Conservation (phyloP, 1,140 invertebrate genomes). For the Asobara japonica region DNA sequence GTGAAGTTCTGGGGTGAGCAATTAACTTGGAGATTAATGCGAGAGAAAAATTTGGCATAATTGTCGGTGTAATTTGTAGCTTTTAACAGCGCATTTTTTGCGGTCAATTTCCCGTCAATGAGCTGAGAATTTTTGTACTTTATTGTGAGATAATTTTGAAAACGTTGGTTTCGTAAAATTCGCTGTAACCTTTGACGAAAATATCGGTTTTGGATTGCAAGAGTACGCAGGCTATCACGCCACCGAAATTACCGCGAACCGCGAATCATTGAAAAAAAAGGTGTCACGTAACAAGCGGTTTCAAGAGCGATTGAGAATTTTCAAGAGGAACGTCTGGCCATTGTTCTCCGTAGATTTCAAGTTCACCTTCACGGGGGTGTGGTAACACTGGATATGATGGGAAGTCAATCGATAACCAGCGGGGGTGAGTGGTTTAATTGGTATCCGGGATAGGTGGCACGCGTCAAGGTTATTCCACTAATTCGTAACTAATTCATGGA, state of each 20-base stretch:
- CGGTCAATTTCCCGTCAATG: no score
- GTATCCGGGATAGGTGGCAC: constrained; percentile 28
- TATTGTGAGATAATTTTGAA: no score
- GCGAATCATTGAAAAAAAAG: no score
- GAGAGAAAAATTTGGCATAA: background rate
- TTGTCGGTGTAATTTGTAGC: background rate
- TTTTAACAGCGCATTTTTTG: no score
- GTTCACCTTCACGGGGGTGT: constrained; percentile 15
- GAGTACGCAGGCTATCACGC: no score
- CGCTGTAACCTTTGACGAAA: no score
- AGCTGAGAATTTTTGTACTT: no score
- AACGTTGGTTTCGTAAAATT: no score
- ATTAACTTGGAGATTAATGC: background rate
- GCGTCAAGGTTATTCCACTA: constrained; percentile 28
- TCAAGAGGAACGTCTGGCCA: background rate
- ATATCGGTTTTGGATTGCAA: no score
- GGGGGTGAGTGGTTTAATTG: constrained; percentile 26
- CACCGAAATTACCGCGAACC: no score
- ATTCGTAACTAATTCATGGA: constrained; percentile 20
- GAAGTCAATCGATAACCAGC: constrained; percentile 7
- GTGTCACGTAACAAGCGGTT: no score
- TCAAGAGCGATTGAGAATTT: no score
- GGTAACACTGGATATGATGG: constrained; percentile 6
- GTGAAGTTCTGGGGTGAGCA: background rate
- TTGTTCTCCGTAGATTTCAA: constrained; percentile 21